These are phyloP conservation scores for Amphibalanus amphitrite DNA, from an alignment of 1,140 invertebrate genomes.

Conservation along the genomic window DNA sequence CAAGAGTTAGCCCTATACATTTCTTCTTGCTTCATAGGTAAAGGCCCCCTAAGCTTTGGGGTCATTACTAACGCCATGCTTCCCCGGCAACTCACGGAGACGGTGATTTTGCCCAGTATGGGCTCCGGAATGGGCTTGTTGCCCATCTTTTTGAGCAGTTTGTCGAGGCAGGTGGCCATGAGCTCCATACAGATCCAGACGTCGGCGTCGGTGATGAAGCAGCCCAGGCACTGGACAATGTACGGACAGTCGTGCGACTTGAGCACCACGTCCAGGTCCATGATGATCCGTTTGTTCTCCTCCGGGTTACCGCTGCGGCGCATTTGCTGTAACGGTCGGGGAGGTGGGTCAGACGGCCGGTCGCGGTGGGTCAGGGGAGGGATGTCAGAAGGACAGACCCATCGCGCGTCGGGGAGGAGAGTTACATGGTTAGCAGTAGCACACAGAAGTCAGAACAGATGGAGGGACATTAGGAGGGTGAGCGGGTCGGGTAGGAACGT, in stretches of 20 bases:
- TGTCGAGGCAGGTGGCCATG: conserved; percentile 96
- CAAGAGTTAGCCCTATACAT: too few relatives aligned
- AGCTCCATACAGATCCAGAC: conserved; percentile 64
- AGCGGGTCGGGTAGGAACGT: too few relatives aligned
- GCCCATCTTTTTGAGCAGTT: conserved; percentile 72
- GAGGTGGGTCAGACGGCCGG: conserved; percentile 13
- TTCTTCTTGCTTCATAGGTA: too few relatives aligned
- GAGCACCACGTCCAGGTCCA: conserved; percentile 94
- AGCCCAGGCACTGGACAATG: conserved; percentile 92
- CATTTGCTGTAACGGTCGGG: conserved; percentile 65
- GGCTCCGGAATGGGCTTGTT: conserved; percentile 82
- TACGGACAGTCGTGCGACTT: conserved; percentile 92
- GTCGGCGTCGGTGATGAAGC: conserved; percentile 78
- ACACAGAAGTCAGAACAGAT: conserved; percentile 1
- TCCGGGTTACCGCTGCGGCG: conserved; percentile 84
- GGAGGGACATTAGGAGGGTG: too few relatives aligned
- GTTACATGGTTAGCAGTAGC: conserved; percentile 11
- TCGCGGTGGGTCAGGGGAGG: conserved; percentile 10
- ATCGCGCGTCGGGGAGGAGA: conserved; percentile 6
- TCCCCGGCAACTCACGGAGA: conserved; percentile 79
- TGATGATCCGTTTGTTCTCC: conserved; percentile 93
- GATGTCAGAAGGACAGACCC: conserved; percentile 8
- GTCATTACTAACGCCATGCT: too few relatives aligned
- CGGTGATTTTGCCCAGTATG: conserved; percentile 89
- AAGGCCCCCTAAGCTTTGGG: too few relatives aligned